These are phyloP conservation scores for Camarhynchus parvulus DNA, from an alignment of 2,113 vertebrate species.

Conservation along the genomic window DNA sequence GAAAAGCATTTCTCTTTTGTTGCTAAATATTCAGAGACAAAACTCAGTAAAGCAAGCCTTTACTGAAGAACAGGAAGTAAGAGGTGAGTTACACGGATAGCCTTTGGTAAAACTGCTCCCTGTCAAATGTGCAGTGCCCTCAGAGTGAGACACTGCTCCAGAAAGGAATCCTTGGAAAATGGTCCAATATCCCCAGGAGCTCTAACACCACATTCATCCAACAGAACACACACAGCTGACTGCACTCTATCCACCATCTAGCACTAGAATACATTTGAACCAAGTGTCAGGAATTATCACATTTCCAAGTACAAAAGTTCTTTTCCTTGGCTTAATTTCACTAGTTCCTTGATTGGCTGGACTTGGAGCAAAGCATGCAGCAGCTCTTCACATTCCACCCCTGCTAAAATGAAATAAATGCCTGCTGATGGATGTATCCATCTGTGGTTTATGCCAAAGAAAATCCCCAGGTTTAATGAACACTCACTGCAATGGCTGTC, in stretches of 20 bases:
- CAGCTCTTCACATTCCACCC: not conserved
- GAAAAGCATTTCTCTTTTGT: not conserved
- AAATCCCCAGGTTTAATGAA: not conserved
- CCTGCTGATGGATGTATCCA: not conserved
- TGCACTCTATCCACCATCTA: not conserved
- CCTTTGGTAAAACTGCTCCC: not conserved
- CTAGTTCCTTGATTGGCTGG: not conserved
- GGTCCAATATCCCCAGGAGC: not conserved
- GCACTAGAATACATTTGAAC: not conserved
- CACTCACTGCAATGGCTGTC: not conserved
- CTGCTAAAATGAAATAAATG: not conserved
- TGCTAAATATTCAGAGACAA: not conserved
- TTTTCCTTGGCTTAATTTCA: not conserved
- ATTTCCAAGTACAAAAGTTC: not conserved
- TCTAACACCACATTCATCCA: not conserved
- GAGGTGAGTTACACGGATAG: not conserved
- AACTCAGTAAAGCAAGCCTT: not conserved
- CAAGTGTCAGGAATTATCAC: not conserved
- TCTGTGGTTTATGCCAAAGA: not conserved
- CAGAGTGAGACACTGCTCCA: not conserved
- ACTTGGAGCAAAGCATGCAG: not conserved
- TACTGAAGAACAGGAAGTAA: not conserved
- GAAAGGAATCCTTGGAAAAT: not conserved
- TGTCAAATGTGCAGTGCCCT: not conserved
- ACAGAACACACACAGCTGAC: not conserved